A percentile compares a stretch with the other conserved stretches of the same genome.
These are phyloP conservation scores for Bungarus multicinctus DNA, from an alignment of 2,113 vertebrate species.

Conservation along the genomic window DNA sequence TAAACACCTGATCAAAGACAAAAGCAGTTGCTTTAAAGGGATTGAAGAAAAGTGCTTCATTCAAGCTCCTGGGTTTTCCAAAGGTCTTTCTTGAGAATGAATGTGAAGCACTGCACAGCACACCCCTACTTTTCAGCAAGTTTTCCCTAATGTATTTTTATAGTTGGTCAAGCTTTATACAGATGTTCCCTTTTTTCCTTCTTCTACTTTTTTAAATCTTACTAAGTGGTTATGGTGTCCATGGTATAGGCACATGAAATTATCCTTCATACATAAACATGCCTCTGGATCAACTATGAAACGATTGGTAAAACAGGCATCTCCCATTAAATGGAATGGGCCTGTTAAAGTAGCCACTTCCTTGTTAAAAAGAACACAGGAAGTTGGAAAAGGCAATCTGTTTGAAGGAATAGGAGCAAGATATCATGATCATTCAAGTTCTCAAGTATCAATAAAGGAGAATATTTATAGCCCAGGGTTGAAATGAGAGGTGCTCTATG, in stretches of 20 bases:
- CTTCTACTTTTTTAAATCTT: too few species aligned
- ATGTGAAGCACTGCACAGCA: not conserved
- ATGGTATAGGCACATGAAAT: not conserved
- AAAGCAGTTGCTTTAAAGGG: not conserved
- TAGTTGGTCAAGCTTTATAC: too few species aligned
- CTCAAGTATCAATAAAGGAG: not conserved
- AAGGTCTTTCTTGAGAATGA: not conserved
- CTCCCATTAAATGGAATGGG: too few species aligned
- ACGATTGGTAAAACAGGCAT: not conserved
- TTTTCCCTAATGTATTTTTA: not conserved
- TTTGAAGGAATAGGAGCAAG: too few species aligned
- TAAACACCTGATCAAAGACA: not conserved
- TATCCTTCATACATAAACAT: not conserved
- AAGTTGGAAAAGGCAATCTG: too few species aligned
- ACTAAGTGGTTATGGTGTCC: not conserved
- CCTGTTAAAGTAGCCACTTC: too few species aligned
- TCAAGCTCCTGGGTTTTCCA: not conserved
- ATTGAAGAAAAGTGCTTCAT: not conserved
- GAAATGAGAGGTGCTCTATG: too few species aligned
- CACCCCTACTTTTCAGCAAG: not conserved
- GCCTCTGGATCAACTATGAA: not conserved
- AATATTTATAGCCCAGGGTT: too few species aligned
- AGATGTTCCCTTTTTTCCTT: too few species aligned
- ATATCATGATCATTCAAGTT: not conserved
- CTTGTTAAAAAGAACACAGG: too few species aligned